Evolutionary conservation across 2,888 invertebrate species (phyloP), one percentile per base, ranked within the genome.

Genomic region (Mesorhabditis sp.): DNA sequence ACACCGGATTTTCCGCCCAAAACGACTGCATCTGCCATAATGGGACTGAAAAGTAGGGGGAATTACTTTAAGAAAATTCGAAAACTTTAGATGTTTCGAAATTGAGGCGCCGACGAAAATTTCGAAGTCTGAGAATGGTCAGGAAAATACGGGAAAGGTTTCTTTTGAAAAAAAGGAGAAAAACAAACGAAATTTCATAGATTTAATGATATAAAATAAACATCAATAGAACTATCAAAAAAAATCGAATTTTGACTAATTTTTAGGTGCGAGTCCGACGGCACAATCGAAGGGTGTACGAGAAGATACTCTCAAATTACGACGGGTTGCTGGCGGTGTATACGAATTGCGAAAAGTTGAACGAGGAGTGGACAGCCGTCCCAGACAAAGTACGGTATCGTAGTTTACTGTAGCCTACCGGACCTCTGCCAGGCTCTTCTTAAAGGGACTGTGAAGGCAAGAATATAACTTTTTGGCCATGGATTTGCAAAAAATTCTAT

Each of bases 251-350:
- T 28, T 28, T 28, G 43, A 67, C 7, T 4, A 10, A 43, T 1
- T 68, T 70, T 63, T 43, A 76, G 75, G 70, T 79, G 58, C 45
- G 76, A 45, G 71, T 75, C 7, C 58, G 72, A 64, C 62, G 78
- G 41, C 72, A 78, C 67, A 70, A 70, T 63, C 66, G 74, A 43
- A 70, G 75, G 62, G 70, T 82, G 44, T 82, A 82, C 61, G 83
- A 83, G 70, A 77, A 78, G 65, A 77, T 82, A 61, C 70, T 77
- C n/a, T 75, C 73, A 65, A 67, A 74, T 62, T 80, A 78, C 65
- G 81, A 83, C 65, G 82, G 82, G 0, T 73, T 83, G 4, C 62
- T 83, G 68, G 83, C 83, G 0, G 82, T 83, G 5, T 79, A 83
- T 63, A 79, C 83, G 0, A 70, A 74, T 43, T 84, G 84, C 69